Evolutionary conservation across 2,113 vertebrate species (phyloP).

Genomic region (Odontesthes bonariensis): DNA sequence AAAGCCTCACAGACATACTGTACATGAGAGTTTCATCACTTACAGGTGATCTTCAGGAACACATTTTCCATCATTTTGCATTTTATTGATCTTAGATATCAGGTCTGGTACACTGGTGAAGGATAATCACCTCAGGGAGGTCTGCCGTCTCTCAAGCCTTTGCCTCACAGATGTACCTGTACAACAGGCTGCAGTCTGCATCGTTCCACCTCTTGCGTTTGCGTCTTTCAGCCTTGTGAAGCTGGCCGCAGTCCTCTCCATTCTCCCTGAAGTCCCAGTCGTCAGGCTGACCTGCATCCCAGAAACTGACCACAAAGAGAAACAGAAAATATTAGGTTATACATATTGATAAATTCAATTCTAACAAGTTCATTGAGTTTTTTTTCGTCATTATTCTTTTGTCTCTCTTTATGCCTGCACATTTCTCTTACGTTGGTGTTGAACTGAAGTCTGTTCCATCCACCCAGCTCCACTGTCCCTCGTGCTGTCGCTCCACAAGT

Average conservation of each 20-base stretch:
- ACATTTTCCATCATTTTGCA: background rate
- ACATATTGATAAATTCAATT: background rate
- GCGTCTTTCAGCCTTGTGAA: conserved; percentile 1
- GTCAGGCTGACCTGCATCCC: conserved; percentile 76
- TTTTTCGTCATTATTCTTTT: background rate
- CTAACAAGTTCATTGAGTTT: background rate
- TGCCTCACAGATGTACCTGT: conserved; percentile 71
- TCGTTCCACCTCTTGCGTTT: conserved; percentile 72
- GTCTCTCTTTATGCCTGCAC: background rate
- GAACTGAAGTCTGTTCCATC: conserved; percentile 69
- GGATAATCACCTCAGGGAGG: background rate
- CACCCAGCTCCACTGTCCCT: conserved; percentile 78
- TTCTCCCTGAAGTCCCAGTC: conserved; percentile 63
- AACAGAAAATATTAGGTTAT: background rate
- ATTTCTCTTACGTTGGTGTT: conserved; percentile 49
- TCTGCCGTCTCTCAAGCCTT: conserved; percentile 1
- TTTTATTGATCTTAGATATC: background rate
- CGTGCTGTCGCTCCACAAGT: conserved; percentile 53
- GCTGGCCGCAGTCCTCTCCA: conserved; percentile 79
- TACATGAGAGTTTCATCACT: background rate
- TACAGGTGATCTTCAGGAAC: background rate
- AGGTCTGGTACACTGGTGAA: background rate
- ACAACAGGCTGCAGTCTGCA: conserved; percentile 50
- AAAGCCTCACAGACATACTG: background rate
- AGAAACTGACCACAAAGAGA: conserved; percentile 57